Evolutionary conservation across 1,140 invertebrate species (phyloP).

Genomic region (Paralvinella palmiformis): DNA sequence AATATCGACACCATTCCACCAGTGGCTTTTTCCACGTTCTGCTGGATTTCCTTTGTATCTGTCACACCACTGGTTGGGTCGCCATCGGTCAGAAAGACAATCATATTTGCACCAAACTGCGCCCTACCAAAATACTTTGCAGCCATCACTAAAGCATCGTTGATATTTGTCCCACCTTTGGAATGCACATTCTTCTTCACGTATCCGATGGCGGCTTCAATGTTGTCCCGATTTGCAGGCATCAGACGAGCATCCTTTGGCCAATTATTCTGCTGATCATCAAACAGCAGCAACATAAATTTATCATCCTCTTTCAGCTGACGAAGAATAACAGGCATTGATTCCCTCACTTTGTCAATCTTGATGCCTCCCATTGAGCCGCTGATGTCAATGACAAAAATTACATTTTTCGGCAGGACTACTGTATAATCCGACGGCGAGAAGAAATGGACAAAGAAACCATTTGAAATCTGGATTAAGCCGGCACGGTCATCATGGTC

Average conservation of each 20-base stretch:
- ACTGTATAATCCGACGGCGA: conserved; percentile 56
- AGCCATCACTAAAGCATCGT: conserved; percentile 57
- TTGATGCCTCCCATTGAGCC: conserved; percentile 66
- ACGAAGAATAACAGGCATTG: conserved; percentile 60
- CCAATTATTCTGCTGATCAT: not conserved
- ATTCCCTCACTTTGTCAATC: conserved; percentile 59
- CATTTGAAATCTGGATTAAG: conserved; percentile 55
- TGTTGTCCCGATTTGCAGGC: not conserved
- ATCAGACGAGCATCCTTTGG: not conserved
- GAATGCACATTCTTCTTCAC: not conserved
- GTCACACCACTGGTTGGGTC: conserved; percentile 61
- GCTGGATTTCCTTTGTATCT: conserved; percentile 54
- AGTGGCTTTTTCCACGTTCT: conserved; percentile 31
- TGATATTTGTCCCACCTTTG: conserved; percentile 56
- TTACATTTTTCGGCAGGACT: conserved; percentile 60
- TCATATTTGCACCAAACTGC: conserved; percentile 50
- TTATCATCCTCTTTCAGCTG: conserved; percentile 59
- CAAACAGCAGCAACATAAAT: conserved; percentile 62
- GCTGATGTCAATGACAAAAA: conserved; percentile 66
- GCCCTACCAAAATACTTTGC: conserved; percentile 50
- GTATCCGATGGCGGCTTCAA: not conserved
- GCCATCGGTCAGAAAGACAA: conserved; percentile 72
- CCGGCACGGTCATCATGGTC: conserved; percentile 10
- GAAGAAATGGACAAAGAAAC: conserved; percentile 73
- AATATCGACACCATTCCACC: conserved; percentile 53